Evolutionary conservation across 2,888 invertebrate species (phyloP), one percentile per base, ranked within the genome.

Genomic region (Myathropa florea): DNA sequence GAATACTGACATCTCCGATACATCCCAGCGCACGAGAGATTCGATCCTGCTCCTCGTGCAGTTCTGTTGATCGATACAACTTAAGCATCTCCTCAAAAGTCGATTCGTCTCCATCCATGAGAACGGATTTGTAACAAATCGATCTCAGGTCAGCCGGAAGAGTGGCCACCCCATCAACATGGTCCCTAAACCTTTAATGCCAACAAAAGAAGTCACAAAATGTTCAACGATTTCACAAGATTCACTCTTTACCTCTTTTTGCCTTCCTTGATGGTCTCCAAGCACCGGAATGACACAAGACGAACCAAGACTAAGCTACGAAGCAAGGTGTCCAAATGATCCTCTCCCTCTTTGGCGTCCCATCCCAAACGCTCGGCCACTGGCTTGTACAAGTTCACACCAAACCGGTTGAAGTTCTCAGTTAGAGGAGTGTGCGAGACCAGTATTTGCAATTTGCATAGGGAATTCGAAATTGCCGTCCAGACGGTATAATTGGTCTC

Each of bases 401-500:
- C 96, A 90, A 96, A 98, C 88, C 93, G 94, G 91, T 96, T 95
- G 89, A 97, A 96, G 2, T 95, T 93, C 23, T 95, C 94, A 90
- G 96, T 95, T 84, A 95, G 94, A 21, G 96, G 96, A 0, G 97
- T 96, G 92, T 97, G 96, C 3, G 97, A 96, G 83, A 98, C 93
- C 30, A 98, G 93, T 61, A 95, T 94, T 78, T 95, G 95, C 71
- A 98, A 93, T 91, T 96, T 96, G n/a, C 95, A 94, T 73, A 98
- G 93, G 89, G 96, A 96, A 91, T 96, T 96, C 57, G 95, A 95
- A 88, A 98, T 95, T 0, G 96, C 96, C 7, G 95, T 96, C 98
- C 98, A 99, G 0, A 98, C 98, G 0, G 98, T 98, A 93, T 96
- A 99, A 93, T 98, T 97, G 46, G 95, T 95, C 92, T 99, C 98